Evolutionary conservation across 64 coral and sea anemone genomes (phyloP).

Genomic region (Montipora foliosa): DNA sequence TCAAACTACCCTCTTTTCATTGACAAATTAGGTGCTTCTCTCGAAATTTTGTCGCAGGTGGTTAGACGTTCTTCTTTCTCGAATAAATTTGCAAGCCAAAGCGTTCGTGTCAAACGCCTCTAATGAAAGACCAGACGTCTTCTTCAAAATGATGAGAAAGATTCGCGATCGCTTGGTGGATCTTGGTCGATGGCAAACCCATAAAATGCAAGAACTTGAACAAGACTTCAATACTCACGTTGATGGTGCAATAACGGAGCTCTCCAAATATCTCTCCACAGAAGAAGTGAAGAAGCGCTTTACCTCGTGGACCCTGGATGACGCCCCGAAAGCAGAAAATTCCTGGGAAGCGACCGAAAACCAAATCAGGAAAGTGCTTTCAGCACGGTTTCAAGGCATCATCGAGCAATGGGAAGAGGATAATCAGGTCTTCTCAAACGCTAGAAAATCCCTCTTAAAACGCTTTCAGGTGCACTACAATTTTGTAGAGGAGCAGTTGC

Average conservation of each 20-base stretch:
- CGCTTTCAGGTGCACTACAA: neutral
- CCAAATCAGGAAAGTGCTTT: neutral
- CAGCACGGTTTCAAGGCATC: neutral
- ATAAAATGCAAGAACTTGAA: neutral
- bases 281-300: conserved; percentile 4
- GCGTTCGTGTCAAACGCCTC: neutral
- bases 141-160: neutral
- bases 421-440: conserved; percentile 1
- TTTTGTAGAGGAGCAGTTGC: neutral
- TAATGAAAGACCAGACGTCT: neutral
- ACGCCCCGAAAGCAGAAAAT: neutral
- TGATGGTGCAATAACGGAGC: neutral
- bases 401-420: conserved; percentile 32
- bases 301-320: neutral
- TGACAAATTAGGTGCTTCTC: too few relatives aligned
- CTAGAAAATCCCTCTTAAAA: neutral
- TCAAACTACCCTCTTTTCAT: too few relatives aligned
- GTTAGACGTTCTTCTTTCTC: neutral
- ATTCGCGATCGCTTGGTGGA: neutral
- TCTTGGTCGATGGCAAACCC: neutral
- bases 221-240: neutral
- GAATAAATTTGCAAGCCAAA: neutral
- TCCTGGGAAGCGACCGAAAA: neutral
- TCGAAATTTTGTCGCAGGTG: neutral
- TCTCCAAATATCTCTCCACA: neutral